These are phyloP conservation scores for Wasmannia auropunctata DNA, from an alignment of 1,140 invertebrate genomes.

Conservation along the genomic window DNA sequence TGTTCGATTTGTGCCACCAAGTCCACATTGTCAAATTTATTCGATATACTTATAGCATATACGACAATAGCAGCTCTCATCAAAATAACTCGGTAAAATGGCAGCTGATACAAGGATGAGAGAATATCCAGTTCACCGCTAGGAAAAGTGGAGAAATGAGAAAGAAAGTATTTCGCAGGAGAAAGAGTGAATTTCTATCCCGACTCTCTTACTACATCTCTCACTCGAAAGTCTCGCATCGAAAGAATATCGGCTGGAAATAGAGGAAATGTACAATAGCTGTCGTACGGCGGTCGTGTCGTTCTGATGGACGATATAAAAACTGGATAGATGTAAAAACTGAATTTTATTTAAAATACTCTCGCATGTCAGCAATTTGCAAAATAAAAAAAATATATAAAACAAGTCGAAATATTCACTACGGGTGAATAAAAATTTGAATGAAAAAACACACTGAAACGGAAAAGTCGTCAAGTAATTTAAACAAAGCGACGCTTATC, in stretches of 20 bases:
- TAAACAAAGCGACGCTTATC: not conserved
- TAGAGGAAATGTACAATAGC: not conserved
- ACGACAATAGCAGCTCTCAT: not conserved
- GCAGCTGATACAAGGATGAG: slow-evolving; percentile 10
- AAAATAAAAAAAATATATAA: not conserved
- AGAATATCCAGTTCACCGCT: slow-evolving; percentile 15
- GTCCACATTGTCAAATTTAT: not conserved
- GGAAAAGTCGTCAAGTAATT: not conserved
- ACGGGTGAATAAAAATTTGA: not conserved
- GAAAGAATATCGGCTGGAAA: slow-evolving; percentile 17
- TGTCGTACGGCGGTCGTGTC: not conserved
- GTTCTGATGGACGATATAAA: not conserved
- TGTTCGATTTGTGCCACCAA: not conserved
- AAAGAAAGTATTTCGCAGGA: slow-evolving; percentile 33
- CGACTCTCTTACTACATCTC: slow-evolving; percentile 5
- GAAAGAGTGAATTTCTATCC: slow-evolving; percentile 35
- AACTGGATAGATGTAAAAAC: not conserved
- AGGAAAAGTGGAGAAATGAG: slow-evolving; percentile 26
- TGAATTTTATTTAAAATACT: not conserved
- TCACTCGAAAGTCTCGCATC: slow-evolving; percentile 8
- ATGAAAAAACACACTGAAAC: not conserved
- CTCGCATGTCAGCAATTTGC: not conserved
- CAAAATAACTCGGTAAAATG: not conserved
- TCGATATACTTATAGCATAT: not conserved
- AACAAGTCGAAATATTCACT: not conserved